Evolutionary conservation across 53 echinoderm and acorn worm genomes (phyloP).

Genomic region (Luidia sarsii): DNA sequence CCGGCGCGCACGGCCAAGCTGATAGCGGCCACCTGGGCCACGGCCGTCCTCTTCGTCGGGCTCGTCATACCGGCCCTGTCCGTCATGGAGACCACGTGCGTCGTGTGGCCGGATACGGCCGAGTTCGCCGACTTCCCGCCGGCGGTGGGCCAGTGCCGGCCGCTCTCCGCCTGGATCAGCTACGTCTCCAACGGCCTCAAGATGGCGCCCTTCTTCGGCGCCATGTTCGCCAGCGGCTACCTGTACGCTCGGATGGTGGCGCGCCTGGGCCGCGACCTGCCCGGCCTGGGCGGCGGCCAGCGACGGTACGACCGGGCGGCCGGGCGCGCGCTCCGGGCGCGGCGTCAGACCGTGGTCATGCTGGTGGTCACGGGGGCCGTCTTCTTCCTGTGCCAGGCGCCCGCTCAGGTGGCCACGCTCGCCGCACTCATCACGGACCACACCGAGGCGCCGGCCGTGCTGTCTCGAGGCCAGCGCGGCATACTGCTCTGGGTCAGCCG

Average conservation of each 20-base stretch:
- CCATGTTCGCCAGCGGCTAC: conserved; percentile 29
- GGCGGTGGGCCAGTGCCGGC: background rate
- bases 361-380: conserved; percentile 11
- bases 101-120: background rate
- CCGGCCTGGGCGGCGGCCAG: background rate
- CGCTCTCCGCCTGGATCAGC: background rate
- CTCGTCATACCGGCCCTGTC: background rate
- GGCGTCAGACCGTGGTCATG: conserved; percentile 2
- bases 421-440: background rate
- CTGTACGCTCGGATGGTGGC: conserved; percentile 6
- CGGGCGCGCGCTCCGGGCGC: background rate
- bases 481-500: conserved; percentile 26
- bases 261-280: background rate
- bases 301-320: conserved; percentile 1
- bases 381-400: conserved; percentile 20
- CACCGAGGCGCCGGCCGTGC: background rate
- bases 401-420: conserved; percentile 4
- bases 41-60: background rate
- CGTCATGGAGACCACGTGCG: background rate
- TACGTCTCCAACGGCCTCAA: conserved; percentile 22
- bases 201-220: conserved; percentile 8
- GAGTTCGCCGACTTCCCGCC: background rate
- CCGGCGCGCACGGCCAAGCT: conserved; percentile 11
- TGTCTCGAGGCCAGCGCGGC: background rate
- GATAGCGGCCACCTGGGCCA: background rate